Base-by-base conservation (phyloP, 2,113 vertebrate genomes). In the Bufo bufo region DNA sequence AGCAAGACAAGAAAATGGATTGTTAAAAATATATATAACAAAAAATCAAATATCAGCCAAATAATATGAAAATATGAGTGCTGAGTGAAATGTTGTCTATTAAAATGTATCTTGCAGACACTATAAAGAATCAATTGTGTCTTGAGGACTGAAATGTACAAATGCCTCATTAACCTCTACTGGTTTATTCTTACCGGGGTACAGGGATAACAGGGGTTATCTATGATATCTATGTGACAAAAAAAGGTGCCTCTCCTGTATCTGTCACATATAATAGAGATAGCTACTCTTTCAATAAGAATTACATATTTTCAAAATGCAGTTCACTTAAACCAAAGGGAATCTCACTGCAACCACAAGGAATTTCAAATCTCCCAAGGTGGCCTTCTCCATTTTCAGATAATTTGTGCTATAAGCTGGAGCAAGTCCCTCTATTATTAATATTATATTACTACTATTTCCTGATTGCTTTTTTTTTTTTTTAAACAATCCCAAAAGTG, bases 151-250 rank as follows among this genome's bases (percentile, higher is more conserved):
- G 91, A 91, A 92, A 94, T 94, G 93, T 92, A 90, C 89, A 94
- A 94, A 71, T 93, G 91, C 93, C 94, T 94, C 93, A 87, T 94
- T 93, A 84, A 71, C 82, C 49, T 93, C 89, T n/a, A 92, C 91
- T 92, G 93, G 90, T 92, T 92, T 94, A 90, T 93, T 95, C 93
- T 90, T 92, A 77, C 89, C 23, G 85, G 93, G 91, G 92, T 95
- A 95, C 93, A 95, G 94, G 90, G 92, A 91, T 91, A 93, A 90
- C 74, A 45, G 92, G 91, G 94, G 95, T 96, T 96, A 96, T 95
- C 95, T 96, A 95, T 96, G 95, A 96, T 96, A 96, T 94, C 93
- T 92, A 92, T 91, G 93, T 94, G 93, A 95, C 90, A 93, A 92
- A 93, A 93, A 92, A 90, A 92, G 89, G 56, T 84, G 91, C 94